Conservation (phyloP, 2,113 vertebrate genomes). For the Monopterus albus region DNA sequence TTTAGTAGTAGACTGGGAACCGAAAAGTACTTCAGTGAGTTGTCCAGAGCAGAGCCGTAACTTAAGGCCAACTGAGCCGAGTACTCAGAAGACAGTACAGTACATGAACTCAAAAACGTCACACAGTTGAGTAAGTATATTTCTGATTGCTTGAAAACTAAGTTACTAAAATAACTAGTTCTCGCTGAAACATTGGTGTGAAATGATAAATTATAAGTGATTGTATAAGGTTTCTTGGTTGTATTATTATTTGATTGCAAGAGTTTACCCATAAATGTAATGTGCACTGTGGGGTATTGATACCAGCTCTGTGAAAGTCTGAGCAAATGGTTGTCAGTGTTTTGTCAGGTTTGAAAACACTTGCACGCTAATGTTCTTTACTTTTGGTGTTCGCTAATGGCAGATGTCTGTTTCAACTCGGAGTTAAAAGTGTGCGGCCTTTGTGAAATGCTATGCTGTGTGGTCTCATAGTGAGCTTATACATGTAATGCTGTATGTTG, state of each 20-base stretch:
- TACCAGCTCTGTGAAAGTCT: not conserved
- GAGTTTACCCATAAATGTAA: not conserved
- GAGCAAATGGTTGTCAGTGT: not conserved
- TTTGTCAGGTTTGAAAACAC: not conserved
- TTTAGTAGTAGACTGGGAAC: not conserved
- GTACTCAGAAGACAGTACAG: not conserved
- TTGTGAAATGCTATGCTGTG: not conserved
- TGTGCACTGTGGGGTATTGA: not conserved
- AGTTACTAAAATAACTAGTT: not conserved
- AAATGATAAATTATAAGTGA: not conserved
- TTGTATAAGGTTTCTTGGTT: not conserved
- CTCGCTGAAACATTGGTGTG: too few species aligned
- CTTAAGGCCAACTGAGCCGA: not conserved
- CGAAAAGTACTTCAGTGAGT: conserved; percentile 18
- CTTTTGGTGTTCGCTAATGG: not conserved
- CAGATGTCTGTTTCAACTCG: not conserved
- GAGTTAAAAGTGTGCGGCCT: not conserved
- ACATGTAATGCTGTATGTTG: not conserved
- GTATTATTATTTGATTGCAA: not conserved
- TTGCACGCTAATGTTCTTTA: not conserved
- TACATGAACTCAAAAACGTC: not conserved
- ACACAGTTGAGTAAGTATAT: conserved; percentile 46
- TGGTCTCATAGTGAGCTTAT: not conserved
- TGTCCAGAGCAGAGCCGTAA: conserved; percentile 12
- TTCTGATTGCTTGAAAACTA: not conserved